Evolutionary conservation across 2,113 vertebrate genomes (phyloP).

Genomic region (Hypanus sabinus): DNA sequence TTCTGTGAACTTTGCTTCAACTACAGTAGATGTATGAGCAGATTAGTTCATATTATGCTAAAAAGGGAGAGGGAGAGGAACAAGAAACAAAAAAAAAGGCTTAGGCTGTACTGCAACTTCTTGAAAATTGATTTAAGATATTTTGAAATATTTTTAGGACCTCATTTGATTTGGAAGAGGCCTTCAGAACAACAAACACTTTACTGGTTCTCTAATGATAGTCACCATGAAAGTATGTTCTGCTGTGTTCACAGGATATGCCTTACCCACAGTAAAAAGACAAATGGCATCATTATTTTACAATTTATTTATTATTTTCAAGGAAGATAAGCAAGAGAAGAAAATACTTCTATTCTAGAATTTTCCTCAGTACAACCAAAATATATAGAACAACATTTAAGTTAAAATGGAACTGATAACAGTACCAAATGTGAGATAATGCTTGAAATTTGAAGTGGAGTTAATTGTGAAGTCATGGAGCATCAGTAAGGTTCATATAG

Average conservation of each 20-base stretch:
- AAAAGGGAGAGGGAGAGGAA: too few relatives aligned
- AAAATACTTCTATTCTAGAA: neutral
- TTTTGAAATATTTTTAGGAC: neutral
- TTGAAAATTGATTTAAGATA: neutral
- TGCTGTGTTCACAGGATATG: neutral
- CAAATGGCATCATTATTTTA: neutral
- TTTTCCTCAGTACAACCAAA: neutral
- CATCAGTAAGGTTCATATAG: too few relatives aligned
- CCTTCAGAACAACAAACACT: neutral
- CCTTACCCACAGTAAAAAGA: neutral
- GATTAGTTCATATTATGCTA: neutral
- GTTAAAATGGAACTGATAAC: neutral
- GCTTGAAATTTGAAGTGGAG: too few relatives aligned
- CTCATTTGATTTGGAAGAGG: neutral
- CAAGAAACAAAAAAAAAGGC: too few relatives aligned
- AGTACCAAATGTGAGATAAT: neutral
- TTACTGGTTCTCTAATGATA: neutral
- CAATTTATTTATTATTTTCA: neutral
- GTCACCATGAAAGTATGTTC: neutral
- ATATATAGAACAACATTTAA: neutral
- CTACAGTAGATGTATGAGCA: neutral
- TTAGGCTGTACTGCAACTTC: neutral
- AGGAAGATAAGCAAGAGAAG: neutral
- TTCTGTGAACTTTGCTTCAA: neutral
- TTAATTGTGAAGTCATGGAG: too few relatives aligned